A percentile compares a stretch with the other conserved stretches of the same genome.
phyloP scores from a whole-genome alignment of 2,797 vertebrate species.

The Tokudaia muenninki region DNA sequence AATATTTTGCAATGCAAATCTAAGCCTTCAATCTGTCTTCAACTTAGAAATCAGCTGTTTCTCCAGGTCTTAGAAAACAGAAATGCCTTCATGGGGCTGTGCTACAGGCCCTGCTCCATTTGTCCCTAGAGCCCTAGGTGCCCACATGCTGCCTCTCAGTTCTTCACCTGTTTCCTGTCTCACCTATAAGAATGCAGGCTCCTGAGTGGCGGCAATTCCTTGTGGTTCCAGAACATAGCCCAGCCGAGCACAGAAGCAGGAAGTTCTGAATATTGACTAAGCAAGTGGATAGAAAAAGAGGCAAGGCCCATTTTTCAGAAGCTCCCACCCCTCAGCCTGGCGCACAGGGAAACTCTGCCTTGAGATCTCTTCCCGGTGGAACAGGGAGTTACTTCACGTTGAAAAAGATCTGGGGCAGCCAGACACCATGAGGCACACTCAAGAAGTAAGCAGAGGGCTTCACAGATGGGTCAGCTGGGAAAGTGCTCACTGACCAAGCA shows the following conservation, averaged over 20 bases:
- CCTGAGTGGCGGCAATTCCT: background rate
- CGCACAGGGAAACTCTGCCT: background rate
- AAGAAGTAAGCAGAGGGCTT: background rate
- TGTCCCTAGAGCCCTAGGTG: too few species aligned
- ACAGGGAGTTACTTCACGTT: background rate
- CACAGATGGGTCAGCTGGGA: background rate
- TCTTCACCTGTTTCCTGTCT: background rate
- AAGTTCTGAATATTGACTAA: background rate
- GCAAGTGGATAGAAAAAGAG: background rate
- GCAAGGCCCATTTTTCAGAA: background rate
- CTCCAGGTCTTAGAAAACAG: conserved; percentile 11
- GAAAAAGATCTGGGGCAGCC: background rate
- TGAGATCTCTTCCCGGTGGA: background rate
- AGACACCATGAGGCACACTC: background rate
- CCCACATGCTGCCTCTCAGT: background rate
- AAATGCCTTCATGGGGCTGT: background rate
- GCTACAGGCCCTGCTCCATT: background rate
- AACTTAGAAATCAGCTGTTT: background rate
- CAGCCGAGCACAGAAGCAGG: background rate
- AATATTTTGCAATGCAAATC: background rate
- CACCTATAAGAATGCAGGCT: background rate
- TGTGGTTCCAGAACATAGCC: background rate
- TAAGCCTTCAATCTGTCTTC: background rate
- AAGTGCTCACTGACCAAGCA: background rate
- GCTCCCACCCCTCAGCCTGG: background rate